Evolutionary conservation across 2,888 invertebrate genomes (phyloP).

Genomic region (Hemicrepidius hirtus): DNA sequence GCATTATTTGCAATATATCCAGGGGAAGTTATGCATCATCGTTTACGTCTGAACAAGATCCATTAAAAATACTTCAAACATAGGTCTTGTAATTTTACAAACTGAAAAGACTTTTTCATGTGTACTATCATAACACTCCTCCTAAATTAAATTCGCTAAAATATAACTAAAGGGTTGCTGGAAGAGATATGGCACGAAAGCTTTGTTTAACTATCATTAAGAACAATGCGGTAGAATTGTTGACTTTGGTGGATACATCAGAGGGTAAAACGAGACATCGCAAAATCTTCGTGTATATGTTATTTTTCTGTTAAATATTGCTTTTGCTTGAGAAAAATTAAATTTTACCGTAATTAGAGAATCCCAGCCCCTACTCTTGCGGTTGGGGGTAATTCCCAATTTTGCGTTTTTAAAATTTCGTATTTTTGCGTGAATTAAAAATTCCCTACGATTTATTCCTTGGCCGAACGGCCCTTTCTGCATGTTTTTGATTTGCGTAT

Average conservation of each 20-base stretch:
- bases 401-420: too few relatives aligned
- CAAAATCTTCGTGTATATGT: too few relatives aligned
- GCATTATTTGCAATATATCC: conserved; percentile 46
- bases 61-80: conserved; percentile 2
- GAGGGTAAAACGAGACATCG: background rate
- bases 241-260: conserved; percentile 18
- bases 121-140: conserved; percentile 11
- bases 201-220: conserved; percentile 37
- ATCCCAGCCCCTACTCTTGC: too few relatives aligned
- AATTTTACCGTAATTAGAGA: too few relatives aligned
- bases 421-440: too few relatives aligned
- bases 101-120: background rate
- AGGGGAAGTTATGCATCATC: conserved; percentile 50
- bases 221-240: conserved; percentile 24
- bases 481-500: too few relatives aligned
- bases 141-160: conserved; percentile 35
- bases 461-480: too few relatives aligned
- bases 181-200: conserved; percentile 31
- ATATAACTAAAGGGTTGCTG: conserved; percentile 27
- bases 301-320: too few relatives aligned
- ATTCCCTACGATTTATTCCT: too few relatives aligned
- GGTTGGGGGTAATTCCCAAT: too few relatives aligned
- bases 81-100: background rate
- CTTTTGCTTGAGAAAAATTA: too few relatives aligned
- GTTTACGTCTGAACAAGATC: conserved; percentile 32